Base-by-base conservation (phyloP, 1,140 invertebrate genomes). In the Pseudachorutes palmiensis region DNA sequence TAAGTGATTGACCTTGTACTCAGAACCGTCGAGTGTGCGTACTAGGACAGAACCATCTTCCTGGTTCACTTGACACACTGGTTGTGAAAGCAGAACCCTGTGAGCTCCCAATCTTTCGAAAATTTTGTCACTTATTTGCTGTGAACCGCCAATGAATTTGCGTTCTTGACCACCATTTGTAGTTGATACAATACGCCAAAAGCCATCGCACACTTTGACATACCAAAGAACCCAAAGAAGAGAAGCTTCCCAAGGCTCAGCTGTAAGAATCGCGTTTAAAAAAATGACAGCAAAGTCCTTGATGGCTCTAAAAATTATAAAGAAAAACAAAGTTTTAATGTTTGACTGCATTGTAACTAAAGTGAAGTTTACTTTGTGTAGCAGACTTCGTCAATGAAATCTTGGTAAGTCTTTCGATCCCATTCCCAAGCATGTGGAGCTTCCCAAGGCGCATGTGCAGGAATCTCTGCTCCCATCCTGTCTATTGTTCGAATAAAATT, bases 101-200 rank as follows among this genome's bases (percentile, higher is more conserved):
- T 76, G 68, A 22, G 67, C 66, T 5, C 76, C 76, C 45, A 81
- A 70, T 33, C 68, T 66, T 32, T 76, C 70, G 2, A 70, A 68
- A 31, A 80, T 64, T 55, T 70, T 72, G 24, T 74, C n/a, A 57
- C 75, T 77, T 26, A 81, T 75, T 71, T 80, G 77, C 69, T 79
- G 78, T 14, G 80, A 75, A 36, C 80, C 80, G 63, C 79, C 79
- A 77, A 80, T 36, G 30, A 81, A 76, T 68, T 75, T 77, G 14
- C 72, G 74, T 67, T 80, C 79, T 70, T 81, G 80, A 30, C 75
- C 80, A 22, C 76, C 71, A 51, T 73, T 70, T 62, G 78, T 73
- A n/a, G 74, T 76, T 2, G 74, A 72, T 60, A 79, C 77, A 31
- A 78, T 60, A 2, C 80, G 62, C 5, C 75, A 69, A 31, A 76